A percentile compares a stretch with the other conserved stretches of the same genome.
These are phyloP conservation scores for Steinernema scapterisci DNA, from an alignment of 2,888 invertebrate genomes.

Conservation along the genomic window DNA sequence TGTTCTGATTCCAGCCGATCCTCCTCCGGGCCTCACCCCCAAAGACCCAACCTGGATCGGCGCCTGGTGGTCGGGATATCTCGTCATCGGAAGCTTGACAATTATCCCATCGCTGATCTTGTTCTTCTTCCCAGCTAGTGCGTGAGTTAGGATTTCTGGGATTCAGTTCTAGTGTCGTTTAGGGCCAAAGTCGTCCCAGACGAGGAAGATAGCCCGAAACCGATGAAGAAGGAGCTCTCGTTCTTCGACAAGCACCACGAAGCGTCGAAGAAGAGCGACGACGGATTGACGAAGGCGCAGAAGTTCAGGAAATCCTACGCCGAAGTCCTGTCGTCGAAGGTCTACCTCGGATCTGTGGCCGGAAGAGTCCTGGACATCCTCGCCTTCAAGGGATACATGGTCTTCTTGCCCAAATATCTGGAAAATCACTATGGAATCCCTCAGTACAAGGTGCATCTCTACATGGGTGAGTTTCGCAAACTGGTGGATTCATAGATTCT, in stretches of 20 bases:
- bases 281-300: slow-evolving; percentile 24
- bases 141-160: background rate
- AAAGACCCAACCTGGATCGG: slow-evolving; percentile 70
- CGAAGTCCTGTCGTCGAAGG: slow-evolving; percentile 53
- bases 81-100: slow-evolving; percentile 56
- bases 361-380: slow-evolving; percentile 66
- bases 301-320: slow-evolving; percentile 47
- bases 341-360: slow-evolving; percentile 59
- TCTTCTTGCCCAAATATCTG: slow-evolving; percentile 67
- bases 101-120: slow-evolving; percentile 65
- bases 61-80: slow-evolving; percentile 71
- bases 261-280: slow-evolving; percentile 36
- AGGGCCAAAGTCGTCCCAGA: slow-evolving; percentile 35
- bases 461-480: slow-evolving; percentile 55
- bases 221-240: slow-evolving; percentile 36
- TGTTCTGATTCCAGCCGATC: background rate
- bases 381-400: slow-evolving; percentile 66
- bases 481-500: background rate
- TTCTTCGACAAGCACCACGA: slow-evolving; percentile 46
- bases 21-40: slow-evolving; percentile 46
- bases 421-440: slow-evolving; percentile 68
- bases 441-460: slow-evolving; percentile 64
- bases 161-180: background rate
- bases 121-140: slow-evolving; percentile 66
- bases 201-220: slow-evolving; percentile 29